These are phyloP conservation scores for Lepus oiostolus DNA, from an alignment of 2,797 vertebrate species.

Conservation along the genomic window DNA sequence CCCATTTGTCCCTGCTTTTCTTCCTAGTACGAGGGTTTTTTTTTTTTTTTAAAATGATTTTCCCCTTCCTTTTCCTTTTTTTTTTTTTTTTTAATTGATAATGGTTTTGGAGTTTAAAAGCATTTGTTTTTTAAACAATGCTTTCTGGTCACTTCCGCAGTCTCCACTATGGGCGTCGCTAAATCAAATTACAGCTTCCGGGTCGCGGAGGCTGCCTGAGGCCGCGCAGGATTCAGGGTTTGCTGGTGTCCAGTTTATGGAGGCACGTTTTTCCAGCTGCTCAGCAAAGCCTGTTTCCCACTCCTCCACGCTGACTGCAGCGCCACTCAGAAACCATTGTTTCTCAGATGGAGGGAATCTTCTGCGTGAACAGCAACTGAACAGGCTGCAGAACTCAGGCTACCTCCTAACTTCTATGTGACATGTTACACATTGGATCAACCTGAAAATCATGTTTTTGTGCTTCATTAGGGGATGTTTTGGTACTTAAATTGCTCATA, in stretches of 20 bases:
- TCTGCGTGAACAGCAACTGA: slow-evolving; percentile 66
- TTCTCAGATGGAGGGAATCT: slow-evolving; percentile 69
- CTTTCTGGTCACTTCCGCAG: slow-evolving; percentile 63
- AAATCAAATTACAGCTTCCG: slow-evolving; percentile 45
- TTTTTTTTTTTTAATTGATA: background rate
- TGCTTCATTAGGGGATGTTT: slow-evolving; percentile 66
- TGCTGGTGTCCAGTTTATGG: slow-evolving; percentile 32
- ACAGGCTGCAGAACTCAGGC: slow-evolving; percentile 38
- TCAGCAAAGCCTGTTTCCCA: slow-evolving; percentile 55
- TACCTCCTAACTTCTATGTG: slow-evolving; percentile 69
- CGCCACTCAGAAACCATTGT: slow-evolving; percentile 57
- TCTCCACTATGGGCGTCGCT: background rate
- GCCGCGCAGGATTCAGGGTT: background rate
- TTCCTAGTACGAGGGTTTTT: background rate
- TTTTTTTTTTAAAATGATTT: background rate
- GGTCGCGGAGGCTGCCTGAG: background rate
- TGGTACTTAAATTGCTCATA: slow-evolving; percentile 77
- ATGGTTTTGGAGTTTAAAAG: background rate
- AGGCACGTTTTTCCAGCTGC: slow-evolving; percentile 56
- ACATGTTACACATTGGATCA: slow-evolving; percentile 74
- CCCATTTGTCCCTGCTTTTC: background rate
- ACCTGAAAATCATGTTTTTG: slow-evolving; percentile 54
- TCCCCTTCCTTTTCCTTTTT: background rate
- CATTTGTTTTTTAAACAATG: slow-evolving; percentile 24
- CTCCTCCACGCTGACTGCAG: slow-evolving; percentile 17